phyloP scores from a whole-genome alignment of 2,797 vertebrate species.

The Masticophis lateralis region DNA sequence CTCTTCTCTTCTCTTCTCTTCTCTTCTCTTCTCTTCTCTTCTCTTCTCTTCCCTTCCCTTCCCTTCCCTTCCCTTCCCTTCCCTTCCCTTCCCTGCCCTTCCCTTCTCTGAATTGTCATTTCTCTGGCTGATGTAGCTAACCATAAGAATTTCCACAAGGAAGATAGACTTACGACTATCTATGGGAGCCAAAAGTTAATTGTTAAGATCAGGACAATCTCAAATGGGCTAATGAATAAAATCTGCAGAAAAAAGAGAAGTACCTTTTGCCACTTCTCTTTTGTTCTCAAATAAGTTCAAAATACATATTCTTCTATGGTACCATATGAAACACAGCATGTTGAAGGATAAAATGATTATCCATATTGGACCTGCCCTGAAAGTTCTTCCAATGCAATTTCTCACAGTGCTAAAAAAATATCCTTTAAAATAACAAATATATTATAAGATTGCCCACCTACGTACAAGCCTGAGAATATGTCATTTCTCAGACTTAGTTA shows the following conservation, averaged over 20 bases:
- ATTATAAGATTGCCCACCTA: slow-evolving; percentile 68
- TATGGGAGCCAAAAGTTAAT: no score
- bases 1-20: no score
- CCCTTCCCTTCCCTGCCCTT: rapidly evolving
- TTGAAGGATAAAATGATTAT: slow-evolving; percentile 59
- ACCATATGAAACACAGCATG: slow-evolving; percentile 48
- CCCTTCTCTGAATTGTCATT: not conserved
- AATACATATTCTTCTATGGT: slow-evolving; percentile 46
- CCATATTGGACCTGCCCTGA: slow-evolving; percentile 62
- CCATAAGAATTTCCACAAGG: not conserved
- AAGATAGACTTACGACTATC: not conserved
- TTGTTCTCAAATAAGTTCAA: slow-evolving; percentile 38
- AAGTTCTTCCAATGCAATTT: slow-evolving; percentile 64
- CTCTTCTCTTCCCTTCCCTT: no score
- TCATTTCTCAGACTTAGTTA: slow-evolving; percentile 70
- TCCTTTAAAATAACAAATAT: slow-evolving; percentile 67
- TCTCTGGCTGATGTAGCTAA: not conserved
- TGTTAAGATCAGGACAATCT: not conserved
- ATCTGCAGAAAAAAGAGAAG: not conserved
- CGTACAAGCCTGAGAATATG: slow-evolving; percentile 70
- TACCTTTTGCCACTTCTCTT: slow-evolving; percentile 13
- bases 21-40: no score
- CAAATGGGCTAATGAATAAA: not conserved
- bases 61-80: no score
- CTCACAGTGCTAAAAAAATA: slow-evolving; percentile 73